Evolutionary conservation across 2,888 invertebrate species (phyloP).

Genomic region (Rhaphigaster nebulosa): DNA sequence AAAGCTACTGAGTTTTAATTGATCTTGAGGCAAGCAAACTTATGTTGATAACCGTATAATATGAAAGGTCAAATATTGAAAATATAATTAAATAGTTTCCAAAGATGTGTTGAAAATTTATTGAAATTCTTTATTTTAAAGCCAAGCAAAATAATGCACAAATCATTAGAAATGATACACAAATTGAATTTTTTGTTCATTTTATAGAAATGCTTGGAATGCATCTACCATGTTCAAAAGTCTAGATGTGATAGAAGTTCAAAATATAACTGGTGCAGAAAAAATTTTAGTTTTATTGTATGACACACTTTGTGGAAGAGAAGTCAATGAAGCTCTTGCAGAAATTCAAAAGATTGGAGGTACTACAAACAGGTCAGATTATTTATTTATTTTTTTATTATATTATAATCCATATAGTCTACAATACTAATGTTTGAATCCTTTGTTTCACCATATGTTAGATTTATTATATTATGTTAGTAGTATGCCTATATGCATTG

Average conservation of each 20-base stretch:
- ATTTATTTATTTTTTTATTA: slow-evolving; percentile 1
- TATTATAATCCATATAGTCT: too few species aligned
- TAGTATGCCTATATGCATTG: too few species aligned
- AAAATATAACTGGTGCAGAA: slow-evolving; percentile 17
- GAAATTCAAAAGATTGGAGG: slow-evolving; percentile 48
- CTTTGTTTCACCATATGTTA: too few species aligned
- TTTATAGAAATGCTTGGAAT: slow-evolving; percentile 8
- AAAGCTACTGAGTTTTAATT: too few species aligned
- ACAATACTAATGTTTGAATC: background rate
- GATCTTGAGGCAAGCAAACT: too few species aligned
- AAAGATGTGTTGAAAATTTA: background rate
- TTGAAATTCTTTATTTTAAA: background rate
- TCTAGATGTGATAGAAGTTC: background rate
- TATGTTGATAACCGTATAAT: too few species aligned
- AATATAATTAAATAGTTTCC: too few species aligned
- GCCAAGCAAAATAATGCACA: background rate
- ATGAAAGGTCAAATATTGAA: too few species aligned
- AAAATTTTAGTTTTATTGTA: slow-evolving; percentile 29
- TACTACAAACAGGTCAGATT: slow-evolving; percentile 42
- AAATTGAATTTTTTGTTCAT: slow-evolving; percentile 20
- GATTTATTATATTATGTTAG: too few species aligned
- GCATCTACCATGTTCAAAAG: background rate
- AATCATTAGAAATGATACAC: background rate
- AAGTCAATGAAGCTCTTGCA: background rate
- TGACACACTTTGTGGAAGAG: slow-evolving; percentile 30